Percentiles rank a stretch among this genome's conserved stretches.
Conservation (phyloP, 2,113 vertebrate genomes). For the Phalacrocorax brasilianus region DNA sequence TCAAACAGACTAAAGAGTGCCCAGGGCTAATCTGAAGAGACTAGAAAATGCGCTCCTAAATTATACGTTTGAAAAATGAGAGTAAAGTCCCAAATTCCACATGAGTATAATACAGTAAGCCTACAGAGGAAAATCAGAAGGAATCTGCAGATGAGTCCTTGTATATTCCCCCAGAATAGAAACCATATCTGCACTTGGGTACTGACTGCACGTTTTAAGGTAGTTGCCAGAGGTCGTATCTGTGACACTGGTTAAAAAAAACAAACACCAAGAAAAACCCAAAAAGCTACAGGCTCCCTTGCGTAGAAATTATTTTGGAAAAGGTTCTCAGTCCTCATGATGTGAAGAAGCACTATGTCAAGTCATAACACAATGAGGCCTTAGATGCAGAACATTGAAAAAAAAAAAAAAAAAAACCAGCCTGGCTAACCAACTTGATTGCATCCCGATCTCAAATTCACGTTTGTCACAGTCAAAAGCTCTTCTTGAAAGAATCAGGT, state of each 20-base stretch:
- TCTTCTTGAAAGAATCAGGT: neutral
- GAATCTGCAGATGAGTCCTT: neutral
- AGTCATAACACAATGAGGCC: neutral
- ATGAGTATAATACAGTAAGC: neutral
- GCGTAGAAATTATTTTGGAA: neutral
- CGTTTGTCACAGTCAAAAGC: neutral
- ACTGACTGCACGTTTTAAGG: neutral
- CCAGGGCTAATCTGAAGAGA: neutral
- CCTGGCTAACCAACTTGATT: neutral
- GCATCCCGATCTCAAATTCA: neutral
- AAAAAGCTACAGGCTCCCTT: neutral
- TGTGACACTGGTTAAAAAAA: neutral
- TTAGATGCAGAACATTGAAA: neutral
- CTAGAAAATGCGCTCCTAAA: neutral
- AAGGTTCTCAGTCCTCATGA: neutral
- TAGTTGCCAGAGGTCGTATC: neutral
- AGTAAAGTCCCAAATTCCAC: neutral
- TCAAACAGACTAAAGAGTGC: neutral
- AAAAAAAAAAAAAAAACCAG: neutral
- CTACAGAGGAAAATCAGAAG: neutral
- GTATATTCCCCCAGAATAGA: neutral
- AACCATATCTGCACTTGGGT: neutral
- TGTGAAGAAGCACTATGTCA: neutral
- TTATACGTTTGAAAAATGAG: neutral
- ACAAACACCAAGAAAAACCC: rapidly evolving